Evolutionary conservation across 2,888 invertebrate genomes (phyloP).

Genomic region (Epinotia nisella): DNA sequence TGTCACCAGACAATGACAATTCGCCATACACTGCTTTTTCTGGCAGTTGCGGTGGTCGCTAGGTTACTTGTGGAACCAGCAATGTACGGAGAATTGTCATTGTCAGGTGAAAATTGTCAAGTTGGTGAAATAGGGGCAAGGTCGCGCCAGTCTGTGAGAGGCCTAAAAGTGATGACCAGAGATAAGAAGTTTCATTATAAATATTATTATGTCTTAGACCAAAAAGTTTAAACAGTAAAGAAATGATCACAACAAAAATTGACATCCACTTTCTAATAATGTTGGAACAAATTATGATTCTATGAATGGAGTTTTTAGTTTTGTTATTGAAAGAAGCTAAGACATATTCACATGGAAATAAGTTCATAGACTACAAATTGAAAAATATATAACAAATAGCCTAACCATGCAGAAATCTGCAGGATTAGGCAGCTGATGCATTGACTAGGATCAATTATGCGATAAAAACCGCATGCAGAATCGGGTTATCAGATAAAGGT

Average conservation of each 20-base stretch:
- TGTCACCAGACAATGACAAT: no score
- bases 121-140: no score
- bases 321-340: neutral
- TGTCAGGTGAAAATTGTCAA: no score
- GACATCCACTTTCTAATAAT: neutral
- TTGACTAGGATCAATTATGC: neutral
- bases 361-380: neutral
- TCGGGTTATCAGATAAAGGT: conserved; percentile 40
- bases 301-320: neutral
- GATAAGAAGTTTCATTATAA: neutral
- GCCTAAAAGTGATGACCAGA: neutral
- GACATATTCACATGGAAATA: neutral
- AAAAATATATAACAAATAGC: neutral
- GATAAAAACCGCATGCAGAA: conserved; percentile 4
- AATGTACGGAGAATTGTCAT: no score
- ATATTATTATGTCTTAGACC: conserved; percentile 3
- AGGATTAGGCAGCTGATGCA: conserved; percentile 7
- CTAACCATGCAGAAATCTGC: neutral
- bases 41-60: no score
- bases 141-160: no score
- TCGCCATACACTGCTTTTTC: no score
- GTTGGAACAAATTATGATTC: neutral
- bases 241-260: conserved; percentile 4
- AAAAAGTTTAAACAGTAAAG: neutral
- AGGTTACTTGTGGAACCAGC: no score